phyloP scores from a whole-genome alignment of 2,113 vertebrate genomes.

The Podilymbus podiceps region DNA sequence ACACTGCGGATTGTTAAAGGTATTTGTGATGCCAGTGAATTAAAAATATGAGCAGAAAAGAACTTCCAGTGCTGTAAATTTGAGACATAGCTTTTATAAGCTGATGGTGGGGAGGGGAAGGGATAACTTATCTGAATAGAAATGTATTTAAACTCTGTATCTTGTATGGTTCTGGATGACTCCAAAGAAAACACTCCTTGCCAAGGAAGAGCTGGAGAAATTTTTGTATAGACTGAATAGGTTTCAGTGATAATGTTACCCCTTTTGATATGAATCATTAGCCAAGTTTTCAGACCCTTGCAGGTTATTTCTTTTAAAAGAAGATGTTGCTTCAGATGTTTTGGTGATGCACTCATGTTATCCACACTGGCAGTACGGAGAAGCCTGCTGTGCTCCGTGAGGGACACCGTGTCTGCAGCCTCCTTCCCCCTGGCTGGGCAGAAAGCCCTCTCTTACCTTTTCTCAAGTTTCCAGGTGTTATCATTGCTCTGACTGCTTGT shows the following conservation, averaged over 20 bases:
- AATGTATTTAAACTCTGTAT: conserved; percentile 14
- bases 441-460: neutral
- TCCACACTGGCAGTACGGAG: neutral
- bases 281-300: neutral
- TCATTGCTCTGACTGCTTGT: neutral
- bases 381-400: neutral
- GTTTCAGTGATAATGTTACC: neutral
- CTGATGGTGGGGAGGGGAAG: conserved; percentile 8
- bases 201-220: neutral
- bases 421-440: neutral
- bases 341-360: neutral
- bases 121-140: conserved; percentile 31
- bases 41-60: conserved; percentile 44
- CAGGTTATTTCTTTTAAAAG: neutral
- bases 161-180: neutral
- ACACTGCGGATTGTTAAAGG: conserved; percentile 32
- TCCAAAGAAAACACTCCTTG: neutral
- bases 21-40: conserved; percentile 42
- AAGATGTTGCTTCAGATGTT: neutral
- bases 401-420: rapidly evolving
- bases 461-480: neutral
- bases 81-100: conserved; percentile 17
- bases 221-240: neutral
- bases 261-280: neutral
- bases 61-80: conserved; percentile 2